A percentile compares a stretch with the other conserved stretches of the same genome.
Evolutionary conservation across 2,888 invertebrate species (phyloP).

Genomic region (Hemithea aestivaria): DNA sequence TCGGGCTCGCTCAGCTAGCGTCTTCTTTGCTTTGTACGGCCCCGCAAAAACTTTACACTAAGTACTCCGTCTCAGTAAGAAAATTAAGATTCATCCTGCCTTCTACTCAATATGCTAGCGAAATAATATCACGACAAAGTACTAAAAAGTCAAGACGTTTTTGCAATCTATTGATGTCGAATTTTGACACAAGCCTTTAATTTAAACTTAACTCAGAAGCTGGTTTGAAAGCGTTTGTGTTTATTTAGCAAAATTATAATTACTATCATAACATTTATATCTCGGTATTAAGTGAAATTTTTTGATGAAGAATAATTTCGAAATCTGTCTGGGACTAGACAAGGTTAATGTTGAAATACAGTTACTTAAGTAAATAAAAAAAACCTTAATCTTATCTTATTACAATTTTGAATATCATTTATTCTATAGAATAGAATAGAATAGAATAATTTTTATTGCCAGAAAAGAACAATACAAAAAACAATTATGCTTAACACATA

Average conservation of each 20-base stretch:
- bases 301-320: no score
- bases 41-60: conserved; percentile 5
- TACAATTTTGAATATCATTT: no score
- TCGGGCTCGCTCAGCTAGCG: conserved; percentile 49
- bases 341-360: no score
- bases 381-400: no score
- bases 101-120: neutral
- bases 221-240: conserved; percentile 48
- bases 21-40: conserved; percentile 40
- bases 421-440: no score
- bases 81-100: neutral
- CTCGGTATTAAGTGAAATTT: conserved; percentile 22
- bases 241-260: conserved; percentile 47
- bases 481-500: no score
- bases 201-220: conserved; percentile 67
- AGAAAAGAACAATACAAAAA: no score
- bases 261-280: conserved; percentile 33
- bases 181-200: conserved; percentile 69
- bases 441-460: no score
- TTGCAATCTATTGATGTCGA: conserved; percentile 50
- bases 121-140: conserved; percentile 4
- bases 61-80: conserved; percentile 9
- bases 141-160: conserved; percentile 2
- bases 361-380: no score
- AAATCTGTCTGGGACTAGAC: no score